These are phyloP conservation scores for Miichthys miiuy DNA, from an alignment of 2,797 vertebrate genomes.

Conservation along the genomic window DNA sequence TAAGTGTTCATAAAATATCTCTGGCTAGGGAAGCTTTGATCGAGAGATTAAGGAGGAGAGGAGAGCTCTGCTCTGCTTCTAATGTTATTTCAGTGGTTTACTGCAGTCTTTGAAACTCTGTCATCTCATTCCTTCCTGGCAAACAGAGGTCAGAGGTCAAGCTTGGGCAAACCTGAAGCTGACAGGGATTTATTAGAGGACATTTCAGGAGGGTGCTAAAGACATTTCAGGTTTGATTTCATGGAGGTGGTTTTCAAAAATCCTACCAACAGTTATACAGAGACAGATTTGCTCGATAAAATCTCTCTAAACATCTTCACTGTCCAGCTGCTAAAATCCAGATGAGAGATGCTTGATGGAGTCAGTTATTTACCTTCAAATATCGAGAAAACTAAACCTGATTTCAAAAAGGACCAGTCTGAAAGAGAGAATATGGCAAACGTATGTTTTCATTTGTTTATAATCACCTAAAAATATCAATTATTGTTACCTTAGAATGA, in stretches of 20 bases:
- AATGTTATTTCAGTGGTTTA: slow-evolving; percentile 39
- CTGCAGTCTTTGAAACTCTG: slow-evolving; percentile 13
- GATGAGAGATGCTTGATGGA: neutral
- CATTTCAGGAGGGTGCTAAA: neutral
- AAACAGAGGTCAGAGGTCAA: slow-evolving; percentile 32
- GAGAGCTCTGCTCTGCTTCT: slow-evolving; percentile 16
- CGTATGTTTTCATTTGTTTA: no score
- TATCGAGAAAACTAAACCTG: neutral
- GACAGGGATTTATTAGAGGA: slow-evolving; percentile 2
- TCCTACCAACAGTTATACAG: neutral
- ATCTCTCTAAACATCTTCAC: neutral
- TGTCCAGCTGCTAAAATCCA: neutral
- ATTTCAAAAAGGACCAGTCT: neutral
- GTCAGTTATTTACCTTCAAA: neutral
- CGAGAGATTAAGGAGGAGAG: slow-evolving; percentile 44
- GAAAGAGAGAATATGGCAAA: no score
- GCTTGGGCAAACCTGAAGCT: neutral
- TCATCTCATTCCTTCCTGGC: neutral
- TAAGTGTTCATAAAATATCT: slow-evolving; percentile 72
- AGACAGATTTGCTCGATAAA: neutral
- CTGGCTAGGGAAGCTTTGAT: slow-evolving; percentile 49
- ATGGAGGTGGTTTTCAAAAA: neutral
- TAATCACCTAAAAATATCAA: no score
- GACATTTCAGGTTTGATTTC: neutral
- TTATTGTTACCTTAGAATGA: no score